Evolutionary conservation across 23 tunicate genomes (phyloP), one percentile per base, ranked within the genome.

Genomic region (Pegea sp.): DNA sequence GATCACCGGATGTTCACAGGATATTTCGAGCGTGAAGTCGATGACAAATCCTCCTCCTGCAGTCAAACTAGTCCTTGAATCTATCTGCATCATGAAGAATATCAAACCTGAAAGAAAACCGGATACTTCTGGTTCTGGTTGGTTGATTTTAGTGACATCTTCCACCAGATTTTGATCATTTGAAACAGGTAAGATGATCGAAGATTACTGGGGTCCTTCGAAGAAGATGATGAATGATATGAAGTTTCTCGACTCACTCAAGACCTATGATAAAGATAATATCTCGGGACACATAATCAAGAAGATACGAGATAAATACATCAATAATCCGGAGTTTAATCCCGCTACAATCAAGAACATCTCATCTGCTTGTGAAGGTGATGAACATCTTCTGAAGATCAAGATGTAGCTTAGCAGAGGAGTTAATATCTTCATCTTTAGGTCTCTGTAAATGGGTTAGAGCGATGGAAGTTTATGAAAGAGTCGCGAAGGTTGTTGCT

Each of bases 331-430:
- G 8, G 97, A 87, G 54, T 87, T 87, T 44, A 77, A 77, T 34
- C 97, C 97, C 0, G 60, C 63, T 42, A 67, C 74, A 43, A 64
- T 87, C 48, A 70, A 76, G 52, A 87, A 87, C 31, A 89, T 87
- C 3, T 87, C 97, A 3, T 75, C 97, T 19, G 97, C 97, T 3
- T 87, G 97, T 58, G 97, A 87, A 87, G 97, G 97, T 69, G 25
- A 4, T 29, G 22, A 8, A 16, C 21, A 6, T 56, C 27, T 6
- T 6, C 44, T 56, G 56, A 16, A 7, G 19, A 51, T 38, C 11
- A 16, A 8, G 11, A 8, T 8, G 46, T 38, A 38, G 11, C 46
- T 38, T 38, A 16, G 11, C 46, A 38, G 16, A 16, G 16, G 16
- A 38, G n/a, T n/a, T n/a, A n/a, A n/a, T n/a, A n/a, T n/a, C n/a